Evolutionary conservation across 2,888 invertebrate genomes (phyloP).

Genomic region (Eupeodes latifasciatus): DNA sequence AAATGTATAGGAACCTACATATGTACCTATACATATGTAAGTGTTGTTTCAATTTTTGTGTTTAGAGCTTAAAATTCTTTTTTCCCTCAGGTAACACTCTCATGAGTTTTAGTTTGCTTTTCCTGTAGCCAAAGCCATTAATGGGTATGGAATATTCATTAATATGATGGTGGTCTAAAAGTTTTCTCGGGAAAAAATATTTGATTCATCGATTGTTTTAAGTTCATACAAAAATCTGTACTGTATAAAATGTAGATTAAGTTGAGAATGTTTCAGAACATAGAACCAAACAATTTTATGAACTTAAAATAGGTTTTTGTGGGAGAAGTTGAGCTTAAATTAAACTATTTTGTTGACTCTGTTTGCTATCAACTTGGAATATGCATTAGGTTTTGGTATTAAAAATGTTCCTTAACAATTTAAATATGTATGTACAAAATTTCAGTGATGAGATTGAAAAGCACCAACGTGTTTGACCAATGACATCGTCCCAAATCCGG

Average conservation of each 20-base stretch:
- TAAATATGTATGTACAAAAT: too few relatives aligned
- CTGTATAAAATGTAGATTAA: background rate
- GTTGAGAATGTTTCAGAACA: background rate
- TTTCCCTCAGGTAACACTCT: background rate
- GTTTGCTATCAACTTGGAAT: too few relatives aligned
- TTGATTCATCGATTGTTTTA: conserved; percentile 52
- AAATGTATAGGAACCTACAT: too few relatives aligned
- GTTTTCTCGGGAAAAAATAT: conserved; percentile 43
- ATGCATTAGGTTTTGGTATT: too few relatives aligned
- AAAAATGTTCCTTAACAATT: too few relatives aligned
- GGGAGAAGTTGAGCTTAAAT: too few relatives aligned
- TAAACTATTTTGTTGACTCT: too few relatives aligned
- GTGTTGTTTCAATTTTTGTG: background rate
- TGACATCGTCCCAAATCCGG: too few relatives aligned
- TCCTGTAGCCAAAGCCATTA: conserved; percentile 15
- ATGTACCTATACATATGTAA: too few relatives aligned
- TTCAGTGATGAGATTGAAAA: too few relatives aligned
- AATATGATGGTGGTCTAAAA: conserved; percentile 13
- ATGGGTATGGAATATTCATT: conserved; percentile 50
- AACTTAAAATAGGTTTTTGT: too few relatives aligned
- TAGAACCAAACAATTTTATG: background rate
- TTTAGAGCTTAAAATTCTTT: background rate
- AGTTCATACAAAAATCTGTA: conserved; percentile 2
- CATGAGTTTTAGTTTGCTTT: background rate
- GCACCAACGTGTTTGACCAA: too few relatives aligned